phyloP scores from a whole-genome alignment of 2,113 vertebrate genomes.

The Rhadina sibilatrix region DNA sequence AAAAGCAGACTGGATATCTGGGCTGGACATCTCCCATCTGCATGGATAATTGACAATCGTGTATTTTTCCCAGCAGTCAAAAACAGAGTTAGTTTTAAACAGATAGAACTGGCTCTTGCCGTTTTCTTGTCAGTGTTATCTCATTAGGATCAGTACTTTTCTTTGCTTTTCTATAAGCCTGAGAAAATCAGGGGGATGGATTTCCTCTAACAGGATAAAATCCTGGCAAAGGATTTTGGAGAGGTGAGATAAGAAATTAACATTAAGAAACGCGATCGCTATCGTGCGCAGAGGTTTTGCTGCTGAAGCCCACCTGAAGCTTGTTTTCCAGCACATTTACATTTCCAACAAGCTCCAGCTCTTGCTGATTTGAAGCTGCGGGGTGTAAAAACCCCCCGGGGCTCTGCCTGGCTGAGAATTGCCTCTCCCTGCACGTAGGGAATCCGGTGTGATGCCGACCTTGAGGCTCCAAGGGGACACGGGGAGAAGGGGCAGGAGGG shows the following conservation, averaged over 20 bases:
- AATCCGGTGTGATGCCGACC: neutral
- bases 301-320: neutral
- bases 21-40: neutral
- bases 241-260: conserved; percentile 58
- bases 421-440: fast-evolving
- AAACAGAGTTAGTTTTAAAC: neutral
- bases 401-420: neutral
- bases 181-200: conserved; percentile 32
- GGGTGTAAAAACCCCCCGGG: neutral
- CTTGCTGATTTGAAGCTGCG: neutral
- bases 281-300: neutral
- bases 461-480: fast-evolving
- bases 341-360: neutral
- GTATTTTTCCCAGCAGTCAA: neutral
- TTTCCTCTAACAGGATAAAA: conserved; percentile 40
- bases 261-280: neutral
- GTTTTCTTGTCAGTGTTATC: neutral
- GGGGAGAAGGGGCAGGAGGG: neutral
- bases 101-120: neutral
- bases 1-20: neutral
- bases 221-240: conserved; percentile 13
- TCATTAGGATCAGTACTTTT: conserved; percentile 17
- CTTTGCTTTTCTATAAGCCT: conserved; percentile 29
- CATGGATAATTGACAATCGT: neutral
- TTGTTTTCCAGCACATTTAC: neutral